A percentile compares a stretch with the other conserved stretches of the same genome.
Evolutionary conservation across 2,797 vertebrate genomes (phyloP).

Genomic region (Uromys caudimaculatus): DNA sequence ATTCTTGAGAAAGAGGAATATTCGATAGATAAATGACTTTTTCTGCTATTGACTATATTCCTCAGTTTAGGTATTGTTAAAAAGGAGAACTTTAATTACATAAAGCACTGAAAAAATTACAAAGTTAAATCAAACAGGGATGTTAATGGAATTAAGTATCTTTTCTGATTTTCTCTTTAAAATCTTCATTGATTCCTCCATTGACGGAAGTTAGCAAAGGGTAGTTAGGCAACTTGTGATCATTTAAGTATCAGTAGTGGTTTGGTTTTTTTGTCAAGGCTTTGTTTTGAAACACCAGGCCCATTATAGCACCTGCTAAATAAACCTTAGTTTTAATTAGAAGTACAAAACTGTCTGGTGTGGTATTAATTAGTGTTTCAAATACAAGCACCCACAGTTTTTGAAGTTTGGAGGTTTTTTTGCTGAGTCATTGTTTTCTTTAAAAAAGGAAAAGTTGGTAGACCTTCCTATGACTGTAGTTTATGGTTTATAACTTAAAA

Average conservation of each 20-base stretch:
- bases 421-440: background rate
- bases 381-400: conserved; percentile 19
- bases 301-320: conserved; percentile 21
- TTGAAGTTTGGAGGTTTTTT: conserved; percentile 11
- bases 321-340: conserved; percentile 25
- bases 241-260: background rate
- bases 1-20: conserved; percentile 32
- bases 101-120: conserved; percentile 30
- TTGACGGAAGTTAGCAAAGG: background rate
- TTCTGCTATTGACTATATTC: conserved; percentile 12
- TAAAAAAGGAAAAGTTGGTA: background rate
- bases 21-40: conserved; percentile 21
- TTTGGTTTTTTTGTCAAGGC: background rate
- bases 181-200: conserved; percentile 18
- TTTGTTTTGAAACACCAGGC: conserved; percentile 39
- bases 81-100: conserved; percentile 17
- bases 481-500: conserved; percentile 20
- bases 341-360: conserved; percentile 7
- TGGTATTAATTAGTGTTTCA: background rate
- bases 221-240: background rate
- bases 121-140: conserved; percentile 15
- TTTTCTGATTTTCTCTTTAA: conserved; percentile 40
- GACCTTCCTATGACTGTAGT: conserved; percentile 21
- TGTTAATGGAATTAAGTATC: background rate
- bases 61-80: background rate